A percentile compares a stretch with the other conserved stretches of the same genome.
These are phyloP conservation scores for Margarornis squamiger DNA, from an alignment of 2,797 vertebrate genomes.

Conservation along the genomic window DNA sequence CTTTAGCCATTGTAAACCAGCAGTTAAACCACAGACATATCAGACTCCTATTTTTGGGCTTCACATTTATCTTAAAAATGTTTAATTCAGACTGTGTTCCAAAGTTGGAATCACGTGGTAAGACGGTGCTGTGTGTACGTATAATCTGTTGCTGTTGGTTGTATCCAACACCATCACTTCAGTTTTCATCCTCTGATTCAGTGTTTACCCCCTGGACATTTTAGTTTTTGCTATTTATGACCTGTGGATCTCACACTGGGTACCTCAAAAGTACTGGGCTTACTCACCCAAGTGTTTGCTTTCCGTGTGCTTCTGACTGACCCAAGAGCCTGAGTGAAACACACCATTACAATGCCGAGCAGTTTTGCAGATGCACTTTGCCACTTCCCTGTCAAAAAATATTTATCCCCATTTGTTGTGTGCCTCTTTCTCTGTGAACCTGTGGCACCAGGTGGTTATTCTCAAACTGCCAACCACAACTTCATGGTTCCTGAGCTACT, in stretches of 20 bases:
- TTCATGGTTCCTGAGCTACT: not conserved
- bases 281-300: not conserved
- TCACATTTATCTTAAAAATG: not conserved
- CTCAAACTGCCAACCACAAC: not conserved
- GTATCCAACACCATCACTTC: not conserved
- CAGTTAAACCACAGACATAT: not conserved
- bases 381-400: not conserved
- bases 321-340: not conserved
- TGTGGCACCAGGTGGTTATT: not conserved
- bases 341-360: no score
- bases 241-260: not conserved
- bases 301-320: not conserved
- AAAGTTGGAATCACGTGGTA: not conserved
- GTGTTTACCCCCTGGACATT: not conserved
- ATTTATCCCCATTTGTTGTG: not conserved
- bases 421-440: not conserved
- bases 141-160: not conserved
- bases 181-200: not conserved
- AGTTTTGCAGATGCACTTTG: not conserved
- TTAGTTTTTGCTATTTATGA: not conserved
- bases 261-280: not conserved
- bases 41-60: not conserved
- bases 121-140: accelerated
- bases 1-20: not conserved
- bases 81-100: not conserved